phyloP scores from a whole-genome alignment of 2,797 vertebrate genomes.

The Urophycis tenuis region DNA sequence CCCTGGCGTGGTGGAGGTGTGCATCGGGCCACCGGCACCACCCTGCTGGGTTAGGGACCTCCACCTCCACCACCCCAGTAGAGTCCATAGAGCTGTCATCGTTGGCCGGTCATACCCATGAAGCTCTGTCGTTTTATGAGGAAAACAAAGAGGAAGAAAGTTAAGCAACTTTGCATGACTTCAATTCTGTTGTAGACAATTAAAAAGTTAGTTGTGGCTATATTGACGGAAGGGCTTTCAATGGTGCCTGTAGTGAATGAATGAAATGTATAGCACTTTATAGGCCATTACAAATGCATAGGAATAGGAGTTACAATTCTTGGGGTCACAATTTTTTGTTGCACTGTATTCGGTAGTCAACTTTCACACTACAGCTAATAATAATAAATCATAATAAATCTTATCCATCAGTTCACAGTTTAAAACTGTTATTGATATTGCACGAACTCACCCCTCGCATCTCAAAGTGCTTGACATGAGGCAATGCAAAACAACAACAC shows the following conservation, averaged over 20 bases:
- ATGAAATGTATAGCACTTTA: background rate
- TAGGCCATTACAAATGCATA: no score
- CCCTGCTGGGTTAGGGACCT: background rate
- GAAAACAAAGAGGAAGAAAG: no score
- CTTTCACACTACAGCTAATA: background rate
- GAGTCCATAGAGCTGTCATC: background rate
- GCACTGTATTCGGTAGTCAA: background rate
- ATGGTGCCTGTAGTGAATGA: background rate
- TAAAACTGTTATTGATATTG: background rate
- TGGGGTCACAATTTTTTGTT: background rate
- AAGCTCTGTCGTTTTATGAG: background rate
- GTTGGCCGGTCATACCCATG: background rate
- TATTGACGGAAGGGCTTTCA: no score
- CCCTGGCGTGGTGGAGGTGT: constrained; percentile 40
- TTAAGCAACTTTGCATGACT: background rate
- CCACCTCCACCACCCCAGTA: constrained; percentile 9
- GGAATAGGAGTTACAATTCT: background rate
- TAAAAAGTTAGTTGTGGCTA: no score
- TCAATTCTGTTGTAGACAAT: background rate
- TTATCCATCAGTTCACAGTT: background rate
- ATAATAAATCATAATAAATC: background rate
- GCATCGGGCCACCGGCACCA: constrained; percentile 26
- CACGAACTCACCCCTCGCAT: background rate
- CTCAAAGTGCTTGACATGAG: background rate
- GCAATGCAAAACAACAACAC: background rate